Percentiles rank a stretch among this genome's conserved stretches.
Evolutionary conservation across 2,797 vertebrate genomes (phyloP).

Genomic region (Clarias laeviceps): DNA sequence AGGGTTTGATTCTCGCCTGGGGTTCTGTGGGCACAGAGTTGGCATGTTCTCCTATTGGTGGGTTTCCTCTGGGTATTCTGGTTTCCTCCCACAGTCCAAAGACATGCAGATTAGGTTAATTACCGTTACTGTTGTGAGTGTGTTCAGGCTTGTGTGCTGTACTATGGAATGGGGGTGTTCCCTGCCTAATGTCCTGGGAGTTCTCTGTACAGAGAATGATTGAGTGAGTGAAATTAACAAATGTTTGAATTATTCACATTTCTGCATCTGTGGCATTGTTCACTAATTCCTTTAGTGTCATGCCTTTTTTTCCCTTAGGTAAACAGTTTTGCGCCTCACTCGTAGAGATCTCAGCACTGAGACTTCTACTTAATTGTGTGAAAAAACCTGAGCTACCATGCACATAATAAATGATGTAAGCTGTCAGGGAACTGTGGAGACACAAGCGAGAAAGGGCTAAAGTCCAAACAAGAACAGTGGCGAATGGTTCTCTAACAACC

Average conservation of each 20-base stretch:
- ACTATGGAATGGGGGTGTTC: too few relatives aligned
- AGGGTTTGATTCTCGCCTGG: too few relatives aligned
- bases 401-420: constrained; percentile 40
- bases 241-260: constrained; percentile 2
- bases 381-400: neutral
- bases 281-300: neutral
- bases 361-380: constrained; percentile 5
- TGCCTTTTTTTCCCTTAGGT: neutral
- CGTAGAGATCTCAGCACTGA: constrained; percentile 19
- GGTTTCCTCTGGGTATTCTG: too few relatives aligned
- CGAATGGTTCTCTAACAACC: neutral
- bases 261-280: constrained; percentile 5
- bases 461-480: constrained; percentile 8
- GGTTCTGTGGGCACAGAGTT: too few relatives aligned
- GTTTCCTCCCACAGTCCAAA: too few relatives aligned
- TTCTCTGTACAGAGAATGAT: too few relatives aligned
- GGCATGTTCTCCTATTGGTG: too few relatives aligned
- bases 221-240: neutral
- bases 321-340: constrained; percentile 12
- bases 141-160: too few relatives aligned
- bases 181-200: too few relatives aligned
- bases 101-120: too few relatives aligned
- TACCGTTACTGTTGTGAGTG: too few relatives aligned
- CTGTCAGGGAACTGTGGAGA: constrained; percentile 5
- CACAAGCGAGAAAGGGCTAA: neutral